Evolutionary conservation across 2,888 invertebrate species (phyloP).

Genomic region (Xestobium rufovillosum): DNA sequence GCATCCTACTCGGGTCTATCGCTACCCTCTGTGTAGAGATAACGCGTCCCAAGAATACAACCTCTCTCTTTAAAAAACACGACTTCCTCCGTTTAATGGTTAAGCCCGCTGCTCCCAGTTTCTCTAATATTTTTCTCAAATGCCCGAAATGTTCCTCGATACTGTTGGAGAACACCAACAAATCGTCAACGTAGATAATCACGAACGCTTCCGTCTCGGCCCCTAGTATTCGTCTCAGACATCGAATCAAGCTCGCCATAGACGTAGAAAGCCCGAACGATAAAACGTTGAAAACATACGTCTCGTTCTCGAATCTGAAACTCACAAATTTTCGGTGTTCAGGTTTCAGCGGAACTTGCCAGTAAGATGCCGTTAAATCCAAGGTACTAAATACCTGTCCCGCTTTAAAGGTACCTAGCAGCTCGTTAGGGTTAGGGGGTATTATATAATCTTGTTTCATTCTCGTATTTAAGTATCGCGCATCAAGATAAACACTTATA

Average conservation of each 20-base stretch:
- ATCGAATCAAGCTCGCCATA: constrained; percentile 8
- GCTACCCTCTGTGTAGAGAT: neutral
- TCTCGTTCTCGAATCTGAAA: constrained; percentile 1
- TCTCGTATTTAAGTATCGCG: constrained; percentile 3
- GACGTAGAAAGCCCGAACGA: constrained; percentile 9
- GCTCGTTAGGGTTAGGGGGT: neutral
- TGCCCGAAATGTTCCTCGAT: no score
- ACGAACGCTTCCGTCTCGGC: constrained; percentile 3
- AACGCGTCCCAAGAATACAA: no score
- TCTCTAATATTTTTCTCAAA: no score
- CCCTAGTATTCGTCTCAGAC: constrained; percentile 5
- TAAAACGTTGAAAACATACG: constrained; percentile 5
- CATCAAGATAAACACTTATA: constrained; percentile 3
- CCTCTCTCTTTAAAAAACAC: no score
- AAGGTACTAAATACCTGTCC: no score
- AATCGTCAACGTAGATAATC: no score
- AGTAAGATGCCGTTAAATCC: constrained; percentile 7
- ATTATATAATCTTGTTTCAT: no score
- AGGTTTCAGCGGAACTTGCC: constrained; percentile 6
- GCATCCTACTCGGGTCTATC: neutral
- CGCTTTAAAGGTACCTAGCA: no score
- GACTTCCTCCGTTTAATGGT: no score
- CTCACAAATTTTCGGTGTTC: constrained; percentile 4
- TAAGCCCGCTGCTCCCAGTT: neutral
- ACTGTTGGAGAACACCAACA: no score